Percentiles rank a stretch among this genome's conserved stretches.
phyloP scores from a whole-genome alignment of 1,140 invertebrate genomes.

The Pseudomyrmex concolor region DNA sequence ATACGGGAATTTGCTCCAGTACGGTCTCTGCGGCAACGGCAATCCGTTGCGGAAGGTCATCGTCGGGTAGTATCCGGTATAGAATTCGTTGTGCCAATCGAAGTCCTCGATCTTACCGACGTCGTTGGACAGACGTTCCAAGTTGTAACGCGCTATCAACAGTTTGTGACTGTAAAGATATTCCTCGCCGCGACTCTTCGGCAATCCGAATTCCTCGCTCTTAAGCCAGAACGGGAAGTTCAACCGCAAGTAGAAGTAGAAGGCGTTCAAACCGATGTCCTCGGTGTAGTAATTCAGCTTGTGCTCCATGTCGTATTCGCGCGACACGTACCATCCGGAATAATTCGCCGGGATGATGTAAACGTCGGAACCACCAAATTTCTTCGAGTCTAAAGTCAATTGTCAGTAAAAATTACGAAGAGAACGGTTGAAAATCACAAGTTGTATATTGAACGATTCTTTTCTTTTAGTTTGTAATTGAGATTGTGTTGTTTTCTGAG shows the following conservation, averaged over 20 bases:
- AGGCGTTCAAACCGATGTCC: conserved; percentile 89
- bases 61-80: conserved; percentile 75
- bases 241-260: conserved; percentile 86
- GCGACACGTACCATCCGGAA: conserved; percentile 83
- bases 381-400: conserved; percentile 50
- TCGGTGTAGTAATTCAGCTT: conserved; percentile 88
- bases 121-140: conserved; percentile 78
- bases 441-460: too few species aligned
- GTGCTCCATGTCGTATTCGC: conserved; percentile 84
- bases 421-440: background rate
- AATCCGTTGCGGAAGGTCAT: conserved; percentile 76
- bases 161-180: conserved; percentile 79
- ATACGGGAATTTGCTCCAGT: conserved; percentile 69
- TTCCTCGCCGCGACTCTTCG: conserved; percentile 72
- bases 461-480: background rate
- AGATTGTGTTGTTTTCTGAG: background rate
- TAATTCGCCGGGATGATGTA: conserved; percentile 85
- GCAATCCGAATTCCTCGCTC: conserved; percentile 75
- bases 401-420: background rate
- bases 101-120: conserved; percentile 76
- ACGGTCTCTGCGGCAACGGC: conserved; percentile 73
- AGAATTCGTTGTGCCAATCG: conserved; percentile 75
- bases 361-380: conserved; percentile 31
- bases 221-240: conserved; percentile 85
- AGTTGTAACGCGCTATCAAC: conserved; percentile 77